phyloP scores from a whole-genome alignment of 2,113 vertebrate genomes.

The Gasterosteus aculeatus region DNA sequence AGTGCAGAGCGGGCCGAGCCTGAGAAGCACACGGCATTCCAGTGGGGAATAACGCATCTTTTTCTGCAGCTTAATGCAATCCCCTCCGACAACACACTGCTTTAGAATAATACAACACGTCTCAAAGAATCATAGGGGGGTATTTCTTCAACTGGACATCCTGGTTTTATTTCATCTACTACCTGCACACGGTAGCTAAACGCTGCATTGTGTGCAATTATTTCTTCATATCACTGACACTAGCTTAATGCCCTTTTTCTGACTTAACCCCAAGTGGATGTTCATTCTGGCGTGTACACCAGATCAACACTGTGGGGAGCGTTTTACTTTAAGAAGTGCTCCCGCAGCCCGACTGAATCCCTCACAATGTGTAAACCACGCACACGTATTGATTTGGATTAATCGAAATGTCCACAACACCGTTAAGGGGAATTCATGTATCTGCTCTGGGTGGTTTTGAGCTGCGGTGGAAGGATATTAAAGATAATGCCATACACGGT shows the following conservation, averaged over 20 bases:
- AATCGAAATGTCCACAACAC: background rate
- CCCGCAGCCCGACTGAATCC: slow-evolving; percentile 8
- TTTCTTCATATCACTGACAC: background rate
- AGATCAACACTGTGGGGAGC: background rate
- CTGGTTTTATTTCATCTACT: slow-evolving; percentile 1
- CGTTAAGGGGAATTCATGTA: slow-evolving; percentile 21
- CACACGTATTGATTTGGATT: slow-evolving; percentile 27
- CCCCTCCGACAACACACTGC: background rate
- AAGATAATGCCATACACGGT: slow-evolving; percentile 41
- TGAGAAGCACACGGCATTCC: background rate
- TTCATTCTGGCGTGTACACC: background rate
- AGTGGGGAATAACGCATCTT: background rate
- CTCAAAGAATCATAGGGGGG: background rate
- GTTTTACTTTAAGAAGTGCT: background rate
- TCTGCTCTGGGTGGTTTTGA: slow-evolving; percentile 19
- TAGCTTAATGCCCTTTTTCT: background rate
- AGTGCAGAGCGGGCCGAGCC: background rate
- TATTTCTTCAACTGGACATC: background rate
- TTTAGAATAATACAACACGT: background rate
- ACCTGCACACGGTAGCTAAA: background rate
- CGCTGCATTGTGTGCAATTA: background rate
- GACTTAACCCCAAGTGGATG: background rate
- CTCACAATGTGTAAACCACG: slow-evolving; percentile 4
- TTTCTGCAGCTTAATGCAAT: background rate
- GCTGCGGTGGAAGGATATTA: slow-evolving; percentile 25